Evolutionary conservation across 92 coral and sea anemone species (phyloP).

Genomic region (Micromussa lordhowensis): DNA sequence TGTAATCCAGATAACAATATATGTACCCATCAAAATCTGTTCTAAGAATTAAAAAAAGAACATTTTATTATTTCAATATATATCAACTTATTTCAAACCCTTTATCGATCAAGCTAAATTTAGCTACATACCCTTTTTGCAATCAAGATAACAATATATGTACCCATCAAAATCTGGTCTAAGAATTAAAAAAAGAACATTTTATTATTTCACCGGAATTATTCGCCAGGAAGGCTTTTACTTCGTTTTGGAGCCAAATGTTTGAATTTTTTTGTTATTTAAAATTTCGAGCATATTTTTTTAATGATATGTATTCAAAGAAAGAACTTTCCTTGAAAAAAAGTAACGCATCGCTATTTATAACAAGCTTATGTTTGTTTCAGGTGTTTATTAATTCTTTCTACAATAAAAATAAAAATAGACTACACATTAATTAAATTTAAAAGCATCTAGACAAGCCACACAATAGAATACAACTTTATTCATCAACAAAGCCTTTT

Average conservation of each 20-base stretch:
- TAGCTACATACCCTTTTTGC: background rate
- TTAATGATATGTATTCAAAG: background rate
- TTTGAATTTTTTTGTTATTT: background rate
- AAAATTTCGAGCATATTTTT: background rate
- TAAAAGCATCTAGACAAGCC: background rate
- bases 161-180: background rate
- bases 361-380: background rate
- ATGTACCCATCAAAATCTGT: no score
- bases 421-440: no score
- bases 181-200: background rate
- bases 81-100: background rate
- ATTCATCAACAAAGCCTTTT: background rate
- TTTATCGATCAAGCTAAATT: background rate
- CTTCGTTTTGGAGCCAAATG: background rate
- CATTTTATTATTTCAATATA: no score
- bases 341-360: background rate
- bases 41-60: no score
- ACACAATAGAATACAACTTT: background rate
- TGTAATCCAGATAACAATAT: no score
- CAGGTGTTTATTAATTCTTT: background rate
- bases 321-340: no score
- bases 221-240: no score
- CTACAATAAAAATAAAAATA: background rate
- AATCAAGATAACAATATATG: background rate
- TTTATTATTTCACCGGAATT: no score